These are phyloP conservation scores for Atractosteus spatula DNA, from an alignment of 2,113 vertebrate species.

Conservation along the genomic window DNA sequence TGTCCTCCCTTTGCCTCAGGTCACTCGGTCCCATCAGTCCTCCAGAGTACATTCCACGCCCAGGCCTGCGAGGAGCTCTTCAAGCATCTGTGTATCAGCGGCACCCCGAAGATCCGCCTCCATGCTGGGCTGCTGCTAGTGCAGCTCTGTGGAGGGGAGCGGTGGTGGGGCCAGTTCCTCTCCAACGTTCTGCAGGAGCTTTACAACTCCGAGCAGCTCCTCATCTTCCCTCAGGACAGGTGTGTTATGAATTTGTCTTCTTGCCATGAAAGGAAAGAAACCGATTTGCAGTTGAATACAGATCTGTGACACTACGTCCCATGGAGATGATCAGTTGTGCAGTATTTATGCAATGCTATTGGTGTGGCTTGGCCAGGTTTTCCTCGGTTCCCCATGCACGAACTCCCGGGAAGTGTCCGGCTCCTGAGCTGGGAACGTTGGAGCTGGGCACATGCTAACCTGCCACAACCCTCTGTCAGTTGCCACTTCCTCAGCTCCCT, in stretches of 20 bases:
- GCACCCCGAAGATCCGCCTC: conserved; percentile 92
- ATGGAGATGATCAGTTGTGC: no score
- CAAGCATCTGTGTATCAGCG: conserved; percentile 96
- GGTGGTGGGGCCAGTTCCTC: conserved; percentile 98
- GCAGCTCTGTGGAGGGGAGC: conserved; percentile 92
- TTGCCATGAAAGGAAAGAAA: no score
- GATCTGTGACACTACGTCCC: no score
- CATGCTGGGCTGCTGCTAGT: conserved; percentile 93
- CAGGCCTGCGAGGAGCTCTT: conserved; percentile 97
- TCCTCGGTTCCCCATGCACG: no score
- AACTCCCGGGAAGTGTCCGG: no score
- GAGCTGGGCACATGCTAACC: no score
- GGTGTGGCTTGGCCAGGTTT: no score
- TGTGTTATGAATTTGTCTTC: conserved; percentile 41
- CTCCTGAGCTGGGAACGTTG: no score
- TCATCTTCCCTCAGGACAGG: conserved; percentile 98
- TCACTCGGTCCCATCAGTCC: conserved; percentile 89
- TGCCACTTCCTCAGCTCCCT: no score
- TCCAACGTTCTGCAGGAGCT: conserved; percentile 96
- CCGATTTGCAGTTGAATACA: no score
- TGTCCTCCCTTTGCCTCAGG: conserved; percentile 52
- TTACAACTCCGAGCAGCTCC: conserved; percentile 96
- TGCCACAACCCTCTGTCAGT: no score
- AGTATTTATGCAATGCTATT: no score
- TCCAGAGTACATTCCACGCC: conserved; percentile 92